Base-by-base conservation (phyloP, 2,113 vertebrate species). In the Alouatta palliata region DNA sequence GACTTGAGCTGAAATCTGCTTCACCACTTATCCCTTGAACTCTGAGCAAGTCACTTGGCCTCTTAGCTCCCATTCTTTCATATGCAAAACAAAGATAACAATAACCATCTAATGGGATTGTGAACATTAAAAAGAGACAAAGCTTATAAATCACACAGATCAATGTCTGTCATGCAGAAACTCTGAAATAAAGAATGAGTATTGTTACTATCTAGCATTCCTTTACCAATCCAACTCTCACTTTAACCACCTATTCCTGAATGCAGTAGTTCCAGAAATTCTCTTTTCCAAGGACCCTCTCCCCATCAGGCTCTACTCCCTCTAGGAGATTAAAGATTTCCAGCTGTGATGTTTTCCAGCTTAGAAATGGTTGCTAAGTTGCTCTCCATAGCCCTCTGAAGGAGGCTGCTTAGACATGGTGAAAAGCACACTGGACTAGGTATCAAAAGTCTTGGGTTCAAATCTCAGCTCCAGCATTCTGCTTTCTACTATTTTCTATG, bases 71-170 rank as follows among this genome's bases (percentile, higher is more conserved):
- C 79, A 47, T 70, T 81, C 81, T 95, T 93, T 93, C 73, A 89
- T 25, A 70, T n/a, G 73, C 43, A 96, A 95, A 81, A 76, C n/a
- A 95, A 71, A 94, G 35, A 45, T 64, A 87, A 92, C 64, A 87
- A 45, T 58, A 77, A 56, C 56, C 19, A 83, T n/a, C 77, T 83
- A 91, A 94, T 49, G 40, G 89, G 23, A 86, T 11, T 71, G 11
- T 58, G 47, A 79, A 43, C 91, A 87, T 66, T 95, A 82, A 82
- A 76, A 85, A 83, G 58, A 87, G 40, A 71, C 66, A 91, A 32
- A n/a, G 49, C n/a, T 96, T 91, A 27, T 87, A 97, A 95, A 96
- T 96, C 82, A 90, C 84, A 54, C 1, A 14, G 73, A 94, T 64
- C 27, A 52, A 81, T 32, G 89, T 35, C 58, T 71, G 61, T 30